Base-by-base conservation (phyloP, 2,113 vertebrate genomes). In the Dipodomys stephensi region DNA sequence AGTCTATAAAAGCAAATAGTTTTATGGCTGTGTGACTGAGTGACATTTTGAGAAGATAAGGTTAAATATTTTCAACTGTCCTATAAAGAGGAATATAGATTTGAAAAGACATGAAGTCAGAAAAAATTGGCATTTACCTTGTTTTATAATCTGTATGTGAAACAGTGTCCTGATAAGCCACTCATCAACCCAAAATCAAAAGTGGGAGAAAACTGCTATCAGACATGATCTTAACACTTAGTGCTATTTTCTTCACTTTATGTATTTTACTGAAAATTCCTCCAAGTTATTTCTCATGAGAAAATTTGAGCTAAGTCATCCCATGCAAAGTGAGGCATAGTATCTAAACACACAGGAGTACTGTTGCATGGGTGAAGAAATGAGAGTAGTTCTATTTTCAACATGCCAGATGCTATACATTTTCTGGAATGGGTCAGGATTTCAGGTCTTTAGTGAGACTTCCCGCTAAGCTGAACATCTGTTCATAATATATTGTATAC, bases 381-480 rank as follows among this genome's bases (percentile, higher is more conserved):
- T 96, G 93, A 90, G 35, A 92, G 39, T 68, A 83, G 68, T 91
- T 96, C 93, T 93, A 87, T 96, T 96, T 95, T 92, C 39, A 93
- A 93, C 80, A 92, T 88, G 73, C 95, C 97, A 96, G 94, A 97
- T 96, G 96, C 95, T 92, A 72, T 93, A 88, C 90, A 95, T 96
- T 96, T 95, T 96, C 94, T 95, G 94, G 94, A 96, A 96, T 95
- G 86, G 90, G 94, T 97, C 92, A 95, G 86, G 73, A 90, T 94
- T 96, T 87, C 90, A 88, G 73, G 88, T 96, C 96, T 94, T 96
- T 96, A 94, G 92, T 94, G 90, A 92, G 92, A 88, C 88, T 93
- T 96, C 96, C 95, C 0, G 49, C 96, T 87, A 93, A 96, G 96
- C 86, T 93, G 80, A 96, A 97, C 96, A 97, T 97, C 96, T 97